phyloP scores from a whole-genome alignment of 1,140 invertebrate species.

The Kradibia gibbosae region DNA sequence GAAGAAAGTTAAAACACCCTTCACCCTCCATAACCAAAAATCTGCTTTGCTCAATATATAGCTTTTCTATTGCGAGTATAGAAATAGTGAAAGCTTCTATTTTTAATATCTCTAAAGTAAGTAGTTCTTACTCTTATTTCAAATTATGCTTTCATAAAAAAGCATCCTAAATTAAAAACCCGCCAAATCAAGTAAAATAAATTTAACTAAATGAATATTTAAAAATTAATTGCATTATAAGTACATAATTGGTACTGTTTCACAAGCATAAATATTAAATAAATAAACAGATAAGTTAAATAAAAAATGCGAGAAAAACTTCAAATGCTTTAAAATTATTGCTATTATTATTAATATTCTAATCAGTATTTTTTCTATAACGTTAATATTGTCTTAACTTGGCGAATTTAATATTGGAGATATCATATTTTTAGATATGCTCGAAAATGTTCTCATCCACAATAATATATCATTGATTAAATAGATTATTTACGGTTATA shows the following conservation, averaged over 20 bases:
- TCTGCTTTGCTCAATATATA: constrained; percentile 20
- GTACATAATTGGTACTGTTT: too few relatives aligned
- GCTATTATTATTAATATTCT: neutral
- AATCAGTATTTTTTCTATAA: neutral
- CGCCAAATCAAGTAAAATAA: constrained; percentile 23
- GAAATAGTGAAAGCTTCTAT: constrained; percentile 40
- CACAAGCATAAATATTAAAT: neutral
- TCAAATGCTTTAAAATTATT: neutral
- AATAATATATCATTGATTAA: neutral
- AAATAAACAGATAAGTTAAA: neutral
- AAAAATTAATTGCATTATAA: neutral
- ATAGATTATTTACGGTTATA: neutral
- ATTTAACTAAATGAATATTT: neutral
- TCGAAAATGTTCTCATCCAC: neutral
- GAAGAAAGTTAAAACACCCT: constrained; percentile 40
- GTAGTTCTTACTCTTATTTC: constrained; percentile 32
- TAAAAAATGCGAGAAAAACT: neutral
- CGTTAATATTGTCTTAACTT: neutral
- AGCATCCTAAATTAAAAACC: constrained; percentile 9
- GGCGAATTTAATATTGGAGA: constrained; percentile 13
- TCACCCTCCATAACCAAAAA: constrained; percentile 44
- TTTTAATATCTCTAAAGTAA: constrained; percentile 15
- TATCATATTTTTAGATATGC: constrained; percentile 17
- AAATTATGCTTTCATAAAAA: constrained; percentile 31
- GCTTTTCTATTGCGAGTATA: constrained; percentile 25